Conservation (phyloP, 92 coral and sea anemone genomes). For the Epizoanthus fatuus region DNA sequence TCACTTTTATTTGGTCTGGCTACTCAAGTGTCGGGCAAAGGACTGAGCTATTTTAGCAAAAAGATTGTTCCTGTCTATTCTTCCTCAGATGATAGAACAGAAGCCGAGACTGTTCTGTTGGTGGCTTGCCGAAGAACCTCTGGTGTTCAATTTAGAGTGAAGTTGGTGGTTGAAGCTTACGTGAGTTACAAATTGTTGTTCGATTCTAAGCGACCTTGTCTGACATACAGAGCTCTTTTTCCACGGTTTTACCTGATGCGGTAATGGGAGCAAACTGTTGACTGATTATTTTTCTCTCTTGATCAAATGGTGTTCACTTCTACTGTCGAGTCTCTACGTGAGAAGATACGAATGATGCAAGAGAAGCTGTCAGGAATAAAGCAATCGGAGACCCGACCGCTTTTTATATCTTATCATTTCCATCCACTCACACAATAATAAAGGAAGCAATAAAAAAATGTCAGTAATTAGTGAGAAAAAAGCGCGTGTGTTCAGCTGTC, state of each 20-base stretch:
- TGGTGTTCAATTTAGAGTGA: no score
- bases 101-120: background rate
- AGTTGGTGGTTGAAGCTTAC: no score
- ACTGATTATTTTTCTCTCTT: background rate
- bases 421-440: conserved; percentile 21
- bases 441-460: conserved; percentile 47
- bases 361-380: conserved; percentile 19
- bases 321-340: background rate
- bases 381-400: conserved; percentile 18
- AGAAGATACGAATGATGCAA: background rate
- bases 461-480: conserved; percentile 49
- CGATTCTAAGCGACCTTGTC: no score
- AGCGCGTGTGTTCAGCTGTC: conserved; percentile 37
- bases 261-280: background rate
- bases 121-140: no score
- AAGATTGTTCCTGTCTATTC: background rate
- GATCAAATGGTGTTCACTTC: background rate
- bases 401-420: conserved; percentile 40
- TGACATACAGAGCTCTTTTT: no score
- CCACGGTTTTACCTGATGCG: no score
- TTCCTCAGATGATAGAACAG: background rate
- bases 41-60: background rate
- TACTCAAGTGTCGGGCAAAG: background rate
- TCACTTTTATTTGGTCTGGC: background rate
- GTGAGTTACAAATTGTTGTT: no score